Evolutionary conservation across 1,140 invertebrate species (phyloP).

Genomic region (Apocrypta bakeri): DNA sequence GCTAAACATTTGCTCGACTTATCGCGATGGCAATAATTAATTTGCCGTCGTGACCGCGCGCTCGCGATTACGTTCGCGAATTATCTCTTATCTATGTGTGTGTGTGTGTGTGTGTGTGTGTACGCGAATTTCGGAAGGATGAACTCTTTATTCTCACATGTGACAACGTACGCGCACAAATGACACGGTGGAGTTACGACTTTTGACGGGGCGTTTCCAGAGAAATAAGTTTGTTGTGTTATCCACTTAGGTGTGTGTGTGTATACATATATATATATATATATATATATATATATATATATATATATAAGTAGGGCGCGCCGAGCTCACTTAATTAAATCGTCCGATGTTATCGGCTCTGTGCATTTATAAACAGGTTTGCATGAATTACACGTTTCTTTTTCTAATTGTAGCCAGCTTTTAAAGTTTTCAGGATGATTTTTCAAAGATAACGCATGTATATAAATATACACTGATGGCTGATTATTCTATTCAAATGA

Average conservation of each 20-base stretch:
- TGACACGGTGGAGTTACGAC: background rate
- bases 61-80: background rate
- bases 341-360: slow-evolving; percentile 1
- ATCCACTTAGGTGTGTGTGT: no score
- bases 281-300: background rate
- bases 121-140: slow-evolving; percentile 9
- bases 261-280: background rate
- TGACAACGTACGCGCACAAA: background rate
- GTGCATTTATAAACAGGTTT: slow-evolving; percentile 9
- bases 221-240: background rate
- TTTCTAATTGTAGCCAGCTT: background rate
- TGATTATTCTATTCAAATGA: background rate
- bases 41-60: slow-evolving; percentile 37
- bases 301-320: background rate
- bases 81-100: background rate
- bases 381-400: background rate
- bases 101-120: background rate
- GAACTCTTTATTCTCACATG: slow-evolving; percentile 24
- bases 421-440: background rate
- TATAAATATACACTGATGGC: no score
- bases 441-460: background rate
- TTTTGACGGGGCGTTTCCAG: background rate
- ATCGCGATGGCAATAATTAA: slow-evolving; percentile 49
- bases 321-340: background rate
- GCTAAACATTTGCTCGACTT: slow-evolving; percentile 44